Evolutionary conservation across 2,797 vertebrate genomes (phyloP), one percentile per base, ranked within the genome.

Genomic region (Cottoperca gobio): DNA sequence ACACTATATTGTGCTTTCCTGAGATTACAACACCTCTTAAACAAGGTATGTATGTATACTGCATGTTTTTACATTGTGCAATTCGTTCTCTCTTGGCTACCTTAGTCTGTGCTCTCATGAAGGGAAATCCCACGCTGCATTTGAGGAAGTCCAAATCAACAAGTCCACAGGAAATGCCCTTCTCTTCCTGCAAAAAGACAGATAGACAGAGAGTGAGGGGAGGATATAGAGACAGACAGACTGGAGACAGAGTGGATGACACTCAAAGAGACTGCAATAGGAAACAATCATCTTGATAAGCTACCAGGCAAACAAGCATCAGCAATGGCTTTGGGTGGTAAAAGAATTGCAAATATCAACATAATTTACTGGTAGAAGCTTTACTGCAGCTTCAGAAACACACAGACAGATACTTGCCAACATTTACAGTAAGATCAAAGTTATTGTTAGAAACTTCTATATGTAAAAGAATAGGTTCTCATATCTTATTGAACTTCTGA

Each of bases 71-170:
- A 48, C 55, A 54, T 13, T 28, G 14, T 59, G 26, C 11, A 46
- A 9, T 53, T 8, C 21, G 17, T 49, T 53, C 17, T 50, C 11
- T 46, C 33, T 65, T 62, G 55, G 17, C 85, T 96, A 99, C 98
- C 98, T 94, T 96, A 0, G 97, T 97, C 90, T 97, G 97, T 0
- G 97, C 98, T 93, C 96, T 96, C 98, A 99, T 99, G 94, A 99
- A 99, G 66, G 98, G 98, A 96, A 99, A 99, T 90, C 98, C 97
- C 94, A 99, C 96, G 8, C 97, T 98, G 94, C 98, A 99, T 82
- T 96, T 97, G 73, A 99, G 96, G 93, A 98, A 98, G 93, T 99
- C 97, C 66, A 95, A 93, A 81, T 98, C 96, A 74, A 98, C 85
- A 79, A 99, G 93, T 73, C 94, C 97, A 94, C 98, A 99, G 91